Conservation (phyloP, 1,140 invertebrate species). For the Pogonomyrmex barbatus region DNA sequence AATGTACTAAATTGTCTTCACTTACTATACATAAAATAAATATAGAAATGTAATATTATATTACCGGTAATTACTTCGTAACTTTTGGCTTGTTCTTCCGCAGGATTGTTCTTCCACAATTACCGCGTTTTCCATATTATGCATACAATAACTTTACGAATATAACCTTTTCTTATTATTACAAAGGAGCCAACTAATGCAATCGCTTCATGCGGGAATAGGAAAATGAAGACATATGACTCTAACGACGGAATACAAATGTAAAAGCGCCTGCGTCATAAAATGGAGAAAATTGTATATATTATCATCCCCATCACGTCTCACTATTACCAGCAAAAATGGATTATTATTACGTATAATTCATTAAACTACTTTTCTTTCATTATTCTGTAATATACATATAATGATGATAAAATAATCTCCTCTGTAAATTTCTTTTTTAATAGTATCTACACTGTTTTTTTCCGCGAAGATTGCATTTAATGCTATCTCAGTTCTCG, state of each 20-base stretch:
- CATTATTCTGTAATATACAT: conserved; percentile 6
- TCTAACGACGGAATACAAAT: not conserved
- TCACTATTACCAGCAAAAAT: not conserved
- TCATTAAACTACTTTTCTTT: not conserved
- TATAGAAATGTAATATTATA: not conserved
- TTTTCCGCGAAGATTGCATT: conserved; percentile 10
- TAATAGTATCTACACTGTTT: not conserved
- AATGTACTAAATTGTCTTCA: not conserved
- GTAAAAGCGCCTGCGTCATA: not conserved
- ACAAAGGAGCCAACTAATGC: not conserved
- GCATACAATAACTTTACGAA: not conserved
- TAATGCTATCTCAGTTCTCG: not conserved
- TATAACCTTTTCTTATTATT: conserved; percentile 9
- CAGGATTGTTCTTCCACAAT: no score
- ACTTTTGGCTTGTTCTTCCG: not conserved
- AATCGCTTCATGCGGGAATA: not conserved
- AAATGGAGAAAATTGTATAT: not conserved
- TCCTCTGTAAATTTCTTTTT: not conserved
- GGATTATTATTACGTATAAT: conserved; percentile 28
- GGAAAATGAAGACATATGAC: not conserved
- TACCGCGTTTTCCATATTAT: not conserved
- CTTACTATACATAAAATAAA: not conserved
- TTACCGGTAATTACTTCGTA: not conserved
- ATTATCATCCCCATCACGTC: not conserved
- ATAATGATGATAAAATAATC: conserved; percentile 13